phyloP scores from a whole-genome alignment of 2,113 vertebrate genomes.

The Tapirus terrestris region DNA sequence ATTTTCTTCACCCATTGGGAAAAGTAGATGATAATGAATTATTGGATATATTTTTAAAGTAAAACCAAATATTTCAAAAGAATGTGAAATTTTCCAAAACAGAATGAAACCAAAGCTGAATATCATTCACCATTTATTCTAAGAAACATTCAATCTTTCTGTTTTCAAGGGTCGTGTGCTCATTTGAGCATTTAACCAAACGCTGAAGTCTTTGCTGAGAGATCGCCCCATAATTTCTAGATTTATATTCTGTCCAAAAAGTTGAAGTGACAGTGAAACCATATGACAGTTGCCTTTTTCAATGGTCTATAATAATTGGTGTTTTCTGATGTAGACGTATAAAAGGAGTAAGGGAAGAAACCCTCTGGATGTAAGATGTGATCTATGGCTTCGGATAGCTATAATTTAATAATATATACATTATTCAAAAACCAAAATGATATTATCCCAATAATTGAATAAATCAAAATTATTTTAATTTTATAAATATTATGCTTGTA shows the following conservation, averaged over 20 bases:
- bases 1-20: not conserved
- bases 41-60: not conserved
- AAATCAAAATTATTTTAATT: not conserved
- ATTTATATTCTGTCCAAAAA: not conserved
- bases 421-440: not conserved
- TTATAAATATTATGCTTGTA: not conserved
- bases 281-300: not conserved
- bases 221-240: not conserved
- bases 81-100: constrained; percentile 7
- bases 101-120: constrained; percentile 11
- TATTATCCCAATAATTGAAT: not conserved
- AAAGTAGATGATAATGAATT: not conserved
- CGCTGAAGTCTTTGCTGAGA: not conserved
- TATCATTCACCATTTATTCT: not conserved
- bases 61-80: constrained; percentile 35
- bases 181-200: not conserved
- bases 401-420: not conserved
- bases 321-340: not conserved
- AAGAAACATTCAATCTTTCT: constrained; percentile 1
- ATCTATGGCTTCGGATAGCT: not conserved
- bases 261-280: not conserved
- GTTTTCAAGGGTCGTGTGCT: not conserved
- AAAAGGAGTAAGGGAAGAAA: not conserved
- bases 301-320: not conserved
- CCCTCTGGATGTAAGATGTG: not conserved